These are phyloP conservation scores for Hypena proboscidalis DNA, from an alignment of 2,888 invertebrate genomes.

Conservation along the genomic window DNA sequence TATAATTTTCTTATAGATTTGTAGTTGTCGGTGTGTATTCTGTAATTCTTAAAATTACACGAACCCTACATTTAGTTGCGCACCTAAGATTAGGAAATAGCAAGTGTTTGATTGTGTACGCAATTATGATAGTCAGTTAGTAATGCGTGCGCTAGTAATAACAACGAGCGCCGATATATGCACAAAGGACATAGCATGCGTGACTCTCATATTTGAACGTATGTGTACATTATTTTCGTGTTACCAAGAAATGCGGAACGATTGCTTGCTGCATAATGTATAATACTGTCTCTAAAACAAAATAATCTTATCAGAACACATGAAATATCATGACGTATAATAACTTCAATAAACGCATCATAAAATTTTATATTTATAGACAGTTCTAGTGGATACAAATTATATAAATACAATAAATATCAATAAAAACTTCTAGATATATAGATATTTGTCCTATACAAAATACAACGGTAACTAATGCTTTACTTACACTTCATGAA, in stretches of 20 bases:
- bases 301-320: conserved; percentile 39
- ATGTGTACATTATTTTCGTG: conserved; percentile 2
- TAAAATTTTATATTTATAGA: conserved; percentile 34
- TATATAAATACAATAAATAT: conserved; percentile 7
- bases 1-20: too few species aligned
- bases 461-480: too few species aligned
- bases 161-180: conserved; percentile 5
- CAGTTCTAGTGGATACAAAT: conserved; percentile 7
- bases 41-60: too few species aligned
- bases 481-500: too few species aligned
- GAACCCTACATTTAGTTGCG: conserved; percentile 5
- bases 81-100: conserved; percentile 6
- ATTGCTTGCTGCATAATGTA: conserved; percentile 11
- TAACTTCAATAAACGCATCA: conserved; percentile 23
- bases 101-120: conserved; percentile 2
- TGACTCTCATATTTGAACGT: conserved; percentile 19
- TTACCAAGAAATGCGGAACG: conserved; percentile 11
- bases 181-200: conserved; percentile 27
- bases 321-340: conserved; percentile 26
- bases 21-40: neutral
- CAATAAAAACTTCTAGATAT: neutral
- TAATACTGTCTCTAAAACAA: conserved; percentile 16
- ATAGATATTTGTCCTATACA: too few species aligned
- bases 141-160: conserved; percentile 12
- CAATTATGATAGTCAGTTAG: conserved; percentile 12